Evolutionary conservation across 1,140 invertebrate species (phyloP), one percentile per base, ranked within the genome.

Genomic region (Potamilus streckersoni): DNA sequence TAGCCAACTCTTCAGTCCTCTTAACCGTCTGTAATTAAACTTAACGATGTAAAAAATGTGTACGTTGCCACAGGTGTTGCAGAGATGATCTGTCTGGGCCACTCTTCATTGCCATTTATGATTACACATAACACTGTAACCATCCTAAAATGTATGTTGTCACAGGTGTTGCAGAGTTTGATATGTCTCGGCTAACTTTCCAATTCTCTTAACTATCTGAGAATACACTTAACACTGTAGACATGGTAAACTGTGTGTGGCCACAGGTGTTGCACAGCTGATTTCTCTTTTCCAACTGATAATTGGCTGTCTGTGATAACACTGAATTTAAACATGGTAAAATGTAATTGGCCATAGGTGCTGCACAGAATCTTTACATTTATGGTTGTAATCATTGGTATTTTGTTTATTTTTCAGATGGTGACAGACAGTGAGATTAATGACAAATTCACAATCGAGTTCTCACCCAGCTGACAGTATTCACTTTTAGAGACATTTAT

Each of bases 401-500:
- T 38, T 27, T 6, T 31, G 12, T 65, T 59, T 67, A 31, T 17
- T 19, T 62, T 76, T 31, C 69, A 76, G 74, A 76, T 76, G 69
- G 67, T 76, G 38, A 49, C 74, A 17, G 74, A 76, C 38, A 65
- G 55, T 31, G 74, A 76, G 64, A 76, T 76, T 2, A 69, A 76
- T 20, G 74, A 76, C 57, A 56, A 70, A 27, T 56, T 76, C 13
- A 71, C 74, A 17, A 31, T 76, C 14, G 74, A 76, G 17, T 76
- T 76, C 57, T 11, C 11, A 49, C 38, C 38, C 11, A 49, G 11
- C 38, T 49, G 38, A 49, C 38, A 49, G 38, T 49, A 11, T 49
- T 49, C 38, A 49, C 5, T 49, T 49, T 49, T 49, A 8, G 38
- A 49, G 38, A 49, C 38, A 49, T 49, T 49, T 49, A 11, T 49